Evolutionary conservation across 2,888 invertebrate species (phyloP).

Genomic region (Alcis repandata): DNA sequence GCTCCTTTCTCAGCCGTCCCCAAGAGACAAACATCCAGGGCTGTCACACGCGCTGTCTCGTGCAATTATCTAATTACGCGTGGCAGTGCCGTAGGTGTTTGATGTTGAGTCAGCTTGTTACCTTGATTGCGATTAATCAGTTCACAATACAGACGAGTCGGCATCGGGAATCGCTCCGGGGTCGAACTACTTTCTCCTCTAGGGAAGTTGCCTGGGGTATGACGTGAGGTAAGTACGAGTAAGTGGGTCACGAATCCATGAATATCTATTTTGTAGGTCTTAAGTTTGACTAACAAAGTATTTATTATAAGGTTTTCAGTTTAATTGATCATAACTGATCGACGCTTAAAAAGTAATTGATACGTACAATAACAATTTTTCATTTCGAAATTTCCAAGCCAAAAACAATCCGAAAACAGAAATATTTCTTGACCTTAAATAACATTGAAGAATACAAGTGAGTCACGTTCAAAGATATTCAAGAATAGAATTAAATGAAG

Average conservation of each 20-base stretch:
- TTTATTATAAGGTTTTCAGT: no score
- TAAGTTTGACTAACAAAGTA: no score
- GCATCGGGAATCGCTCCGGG: slow-evolving; percentile 20
- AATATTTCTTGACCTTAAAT: no score
- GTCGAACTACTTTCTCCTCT: slow-evolving; percentile 11
- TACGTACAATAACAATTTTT: no score
- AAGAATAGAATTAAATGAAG: no score
- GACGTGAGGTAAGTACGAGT: not conserved
- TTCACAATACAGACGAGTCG: slow-evolving; percentile 26
- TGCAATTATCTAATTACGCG: slow-evolving; percentile 53
- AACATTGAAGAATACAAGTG: no score
- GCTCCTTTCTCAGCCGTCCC: not conserved
- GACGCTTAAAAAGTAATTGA: no score
- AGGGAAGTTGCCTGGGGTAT: not conserved
- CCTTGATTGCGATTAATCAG: slow-evolving; percentile 49
- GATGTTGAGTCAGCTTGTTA: slow-evolving; percentile 43
- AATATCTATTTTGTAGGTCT: not conserved
- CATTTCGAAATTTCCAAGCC: no score
- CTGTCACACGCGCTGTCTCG: slow-evolving; percentile 48
- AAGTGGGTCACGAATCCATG: not conserved
- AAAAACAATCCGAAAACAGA: no score
- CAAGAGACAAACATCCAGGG: slow-evolving; percentile 37
- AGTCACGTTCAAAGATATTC: no score
- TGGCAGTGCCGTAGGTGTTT: slow-evolving; percentile 42
- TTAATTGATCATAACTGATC: no score